Percentiles rank a stretch among this genome's conserved stretches.
Conservation (phyloP, 1,140 invertebrate genomes). For the Dendroctonus valens region DNA sequence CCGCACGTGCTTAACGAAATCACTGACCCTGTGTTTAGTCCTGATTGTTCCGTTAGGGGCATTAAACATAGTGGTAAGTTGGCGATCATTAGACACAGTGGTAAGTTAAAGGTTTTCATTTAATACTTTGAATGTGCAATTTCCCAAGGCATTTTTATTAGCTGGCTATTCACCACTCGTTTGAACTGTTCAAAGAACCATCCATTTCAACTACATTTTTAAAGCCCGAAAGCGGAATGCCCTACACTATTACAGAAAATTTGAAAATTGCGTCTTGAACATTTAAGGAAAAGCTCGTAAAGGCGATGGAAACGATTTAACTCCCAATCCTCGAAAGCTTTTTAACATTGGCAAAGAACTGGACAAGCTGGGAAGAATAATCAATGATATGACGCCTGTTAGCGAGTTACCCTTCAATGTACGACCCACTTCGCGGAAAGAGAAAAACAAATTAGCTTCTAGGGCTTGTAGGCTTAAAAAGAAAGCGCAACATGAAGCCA, state of each 20-base stretch:
- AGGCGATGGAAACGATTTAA: slow-evolving; percentile 96
- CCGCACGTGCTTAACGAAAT: slow-evolving; percentile 89
- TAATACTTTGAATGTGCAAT: no score
- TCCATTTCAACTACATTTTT: no score
- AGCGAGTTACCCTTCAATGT: slow-evolving; percentile 88
- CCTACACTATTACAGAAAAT: no score
- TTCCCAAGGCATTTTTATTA: no score
- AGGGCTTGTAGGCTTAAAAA: slow-evolving; percentile 93
- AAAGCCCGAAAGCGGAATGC: no score
- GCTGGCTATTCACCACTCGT: no score
- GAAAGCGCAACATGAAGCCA: slow-evolving; percentile 92
- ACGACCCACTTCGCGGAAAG: slow-evolving; percentile 88
- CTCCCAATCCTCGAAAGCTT: slow-evolving; percentile 90
- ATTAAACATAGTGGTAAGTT: slow-evolving; percentile 80
- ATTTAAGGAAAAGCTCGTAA: slow-evolving; percentile 71
- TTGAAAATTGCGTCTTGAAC: no score
- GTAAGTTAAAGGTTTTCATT: slow-evolving; percentile 4
- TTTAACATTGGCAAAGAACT: slow-evolving; percentile 89
- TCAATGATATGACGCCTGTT: slow-evolving; percentile 94
- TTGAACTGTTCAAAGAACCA: no score
- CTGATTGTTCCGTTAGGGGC: slow-evolving; percentile 81
- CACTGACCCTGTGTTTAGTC: slow-evolving; percentile 91
- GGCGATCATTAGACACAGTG: slow-evolving; percentile 15
- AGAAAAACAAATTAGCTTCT: slow-evolving; percentile 97
- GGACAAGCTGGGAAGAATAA: slow-evolving; percentile 84